Percentiles rank a stretch among this genome's conserved stretches.
These are phyloP conservation scores for Mallateleia sp. DNA, from an alignment of 2,888 invertebrate species.

Conservation along the genomic window DNA sequence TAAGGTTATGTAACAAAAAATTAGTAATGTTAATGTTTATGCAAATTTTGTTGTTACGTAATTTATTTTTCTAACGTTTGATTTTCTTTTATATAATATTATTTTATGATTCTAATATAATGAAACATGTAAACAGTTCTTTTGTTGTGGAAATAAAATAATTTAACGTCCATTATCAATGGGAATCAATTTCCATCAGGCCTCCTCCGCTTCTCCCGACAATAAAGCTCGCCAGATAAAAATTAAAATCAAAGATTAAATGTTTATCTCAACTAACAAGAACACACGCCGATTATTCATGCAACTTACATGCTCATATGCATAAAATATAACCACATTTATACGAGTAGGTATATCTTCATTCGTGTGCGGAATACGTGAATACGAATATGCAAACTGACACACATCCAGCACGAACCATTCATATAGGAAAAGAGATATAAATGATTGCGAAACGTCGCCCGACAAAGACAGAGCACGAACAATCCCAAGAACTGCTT, in stretches of 20 bases:
- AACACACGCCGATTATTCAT: too few species aligned
- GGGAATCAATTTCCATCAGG: not conserved
- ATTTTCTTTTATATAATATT: too few species aligned
- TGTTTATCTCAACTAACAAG: constrained; percentile 62
- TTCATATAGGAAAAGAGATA: constrained; percentile 74
- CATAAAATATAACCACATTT: too few species aligned
- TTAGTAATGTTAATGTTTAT: too few species aligned
- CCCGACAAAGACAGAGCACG: constrained; percentile 43
- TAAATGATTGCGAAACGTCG: constrained; percentile 67
- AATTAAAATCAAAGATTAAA: constrained; percentile 31
- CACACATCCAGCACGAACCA: constrained; percentile 66
- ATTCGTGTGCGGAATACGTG: constrained; percentile 61
- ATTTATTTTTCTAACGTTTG: too few species aligned
- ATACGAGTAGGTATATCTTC: too few species aligned
- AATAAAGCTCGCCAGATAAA: constrained; percentile 31
- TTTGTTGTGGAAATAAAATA: not conserved
- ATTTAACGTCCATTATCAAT: not conserved
- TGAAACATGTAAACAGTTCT: not conserved
- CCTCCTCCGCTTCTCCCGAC: not conserved
- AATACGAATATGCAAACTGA: constrained; percentile 61
- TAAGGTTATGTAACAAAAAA: too few species aligned
- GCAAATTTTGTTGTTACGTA: too few species aligned
- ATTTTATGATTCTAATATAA: too few species aligned
- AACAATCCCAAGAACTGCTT: constrained; percentile 76
- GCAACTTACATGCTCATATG: too few species aligned